Evolutionary conservation across 2,888 invertebrate species (phyloP).

Genomic region (Sicus ferrugineus): DNA sequence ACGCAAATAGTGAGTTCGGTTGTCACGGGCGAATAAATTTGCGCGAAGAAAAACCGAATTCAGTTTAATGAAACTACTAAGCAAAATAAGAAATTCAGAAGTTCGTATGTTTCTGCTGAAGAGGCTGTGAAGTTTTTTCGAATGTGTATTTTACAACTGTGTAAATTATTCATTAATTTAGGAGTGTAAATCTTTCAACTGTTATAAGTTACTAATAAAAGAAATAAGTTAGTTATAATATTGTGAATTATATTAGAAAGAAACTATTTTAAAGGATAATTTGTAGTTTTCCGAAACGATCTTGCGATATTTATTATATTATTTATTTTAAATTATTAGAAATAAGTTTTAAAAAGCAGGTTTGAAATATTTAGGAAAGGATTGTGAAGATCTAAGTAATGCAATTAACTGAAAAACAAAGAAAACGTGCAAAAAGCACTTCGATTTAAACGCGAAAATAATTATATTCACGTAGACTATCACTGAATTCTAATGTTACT

Average conservation of each 20-base stretch:
- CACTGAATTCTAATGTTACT: too few relatives aligned
- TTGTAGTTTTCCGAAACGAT: too few relatives aligned
- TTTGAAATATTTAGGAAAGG: too few relatives aligned
- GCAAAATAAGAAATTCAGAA: neutral
- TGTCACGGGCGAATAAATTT: slow-evolving; percentile 11
- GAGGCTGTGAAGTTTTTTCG: slow-evolving; percentile 59
- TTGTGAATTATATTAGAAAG: neutral
- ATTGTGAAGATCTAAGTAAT: too few relatives aligned
- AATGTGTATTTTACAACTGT: slow-evolving; percentile 34
- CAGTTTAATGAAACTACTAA: neutral
- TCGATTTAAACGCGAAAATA: too few relatives aligned
- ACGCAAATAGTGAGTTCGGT: slow-evolving; percentile 7
- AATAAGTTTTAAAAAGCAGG: too few relatives aligned
- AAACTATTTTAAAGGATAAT: too few relatives aligned
- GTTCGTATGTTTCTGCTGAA: slow-evolving; percentile 48
- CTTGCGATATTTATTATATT: neutral
- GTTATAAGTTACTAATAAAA: neutral
- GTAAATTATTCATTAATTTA: slow-evolving; percentile 12
- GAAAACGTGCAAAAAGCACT: too few relatives aligned
- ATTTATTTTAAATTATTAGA: too few relatives aligned
- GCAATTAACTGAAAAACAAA: too few relatives aligned
- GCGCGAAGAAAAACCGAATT: neutral
- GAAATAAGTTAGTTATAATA: neutral
- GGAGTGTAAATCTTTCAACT: neutral
- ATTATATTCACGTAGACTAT: too few relatives aligned